Evolutionary conservation across 2,888 invertebrate species (phyloP), one percentile per base, ranked within the genome.

Genomic region (Ypsolopha scabrella): DNA sequence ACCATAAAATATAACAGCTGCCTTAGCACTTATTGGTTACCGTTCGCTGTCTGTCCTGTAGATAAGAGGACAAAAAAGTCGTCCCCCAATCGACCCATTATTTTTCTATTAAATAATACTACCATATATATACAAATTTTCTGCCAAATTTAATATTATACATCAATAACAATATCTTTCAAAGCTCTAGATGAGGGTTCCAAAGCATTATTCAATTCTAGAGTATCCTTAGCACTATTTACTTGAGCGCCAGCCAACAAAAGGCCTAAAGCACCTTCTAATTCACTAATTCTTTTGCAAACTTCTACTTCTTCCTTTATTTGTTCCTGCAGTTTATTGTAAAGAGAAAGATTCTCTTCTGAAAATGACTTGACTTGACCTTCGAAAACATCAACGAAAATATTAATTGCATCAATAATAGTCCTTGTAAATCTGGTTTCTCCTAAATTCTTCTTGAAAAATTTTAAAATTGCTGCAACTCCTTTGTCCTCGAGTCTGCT

Each of bases 321-420:
- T 54, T 89, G 82, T 48, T 88, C 76, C 39, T 88, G 80, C 4
- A 97, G 80, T 8, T 87, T 74, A 51, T 86, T 80, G 59, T 95
- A 89, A 54, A 91, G 75, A 55, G 87, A 80, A 45, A 90, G 85
- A 41, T 92, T 82, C 53, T 89, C 85, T 13, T 90, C 88, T 33
- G 91, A 89, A 61, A 92, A 87, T 57, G 87, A 75, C 57, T 89
- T 87, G n/a, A 92, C 73, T 61, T 83, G 86, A 52, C 88, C 88
- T 61, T 92, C 92, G 70, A 92, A 94, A 1, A 92, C 89, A 80
- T 94, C 94, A 55, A 96, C 72, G 54, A 97, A 88, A 14, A 91
- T 88, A 75, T 92, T 91, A 2, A 91, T 87, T 10, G 94, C 92
- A 76, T 94, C 92, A 51, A 93, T 87, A 0, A 97, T 71, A 7